Evolutionary conservation across 2,888 invertebrate genomes (phyloP), one percentile per base, ranked within the genome.

Genomic region (Nephrocerus scutellatus): DNA sequence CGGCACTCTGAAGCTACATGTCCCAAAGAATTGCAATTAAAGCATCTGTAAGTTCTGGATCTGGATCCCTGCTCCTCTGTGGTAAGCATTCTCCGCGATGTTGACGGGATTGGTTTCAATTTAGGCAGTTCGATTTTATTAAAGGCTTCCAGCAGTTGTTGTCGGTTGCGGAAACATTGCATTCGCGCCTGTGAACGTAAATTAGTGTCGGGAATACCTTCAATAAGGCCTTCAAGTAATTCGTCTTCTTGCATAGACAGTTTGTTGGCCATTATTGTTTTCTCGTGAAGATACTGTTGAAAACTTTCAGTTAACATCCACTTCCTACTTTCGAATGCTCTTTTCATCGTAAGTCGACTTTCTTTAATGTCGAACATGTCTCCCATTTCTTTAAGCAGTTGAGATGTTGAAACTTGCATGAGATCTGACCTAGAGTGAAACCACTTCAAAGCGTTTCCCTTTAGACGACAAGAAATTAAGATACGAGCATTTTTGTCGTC

Each of bases 181-280:
- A 42, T 44, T 22, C 38, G 21, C 7, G 46, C 46, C 12, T 44
- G 40, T 4, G 39, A n/a, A n/a, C n/a, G n/a, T n/a, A n/a, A n/a
- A n/a, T n/a, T n/a, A n/a, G n/a, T 18, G 13, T 41, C 43, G 6
- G 44, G 21, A n/a, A 48, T 46, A 6, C 48, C 46, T 21, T 46
- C 49, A 12, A 51, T 48, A 4, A 46, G 8, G 13, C 46, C 46
- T 10, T 48, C 43, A 1, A 51, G 24, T 7, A 48, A 20, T 22
- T 57, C 54, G 13, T 49, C 49, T 23, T 52, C 51, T 8, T 50
- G 51, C 14, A 56, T 31, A n/a, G 33, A 28, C 8, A 40, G 16
- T 33, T 44, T 38, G 13, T 43, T 50, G 3, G 48, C 44, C 23
- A 47, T 18, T 12, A 49, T 46, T 1, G 39, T 26, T 28, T 52